Evolutionary conservation across 2,797 vertebrate species (phyloP), one percentile per base, ranked within the genome.

Genomic region (Trachops cirrhosus): DNA sequence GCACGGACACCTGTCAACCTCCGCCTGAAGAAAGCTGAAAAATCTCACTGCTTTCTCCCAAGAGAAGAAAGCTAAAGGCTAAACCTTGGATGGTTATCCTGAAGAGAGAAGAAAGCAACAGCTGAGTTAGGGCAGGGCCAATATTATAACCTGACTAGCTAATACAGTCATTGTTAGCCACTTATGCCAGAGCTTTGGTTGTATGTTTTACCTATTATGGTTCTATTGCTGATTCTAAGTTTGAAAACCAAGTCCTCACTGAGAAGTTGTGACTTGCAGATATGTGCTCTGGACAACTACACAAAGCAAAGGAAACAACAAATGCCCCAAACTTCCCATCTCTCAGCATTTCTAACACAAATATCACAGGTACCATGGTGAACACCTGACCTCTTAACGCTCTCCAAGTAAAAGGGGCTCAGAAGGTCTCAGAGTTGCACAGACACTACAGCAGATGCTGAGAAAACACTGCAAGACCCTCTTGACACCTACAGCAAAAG

Each of bases 331-430:
- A 52, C 32, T 15, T 80, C 64, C 39, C 3, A 77, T 54, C 71
- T 86, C 73, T 91, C 37, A 78, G 59, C 54, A 82, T 85, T 94
- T 92, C 62, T 77, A 79, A 83, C 46, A 79, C 41, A 91, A 92
- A 37, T 50, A 92, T 9, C 82, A 80, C 26, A 59, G 68, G 67
- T 92, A 64, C 68, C 68, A 90, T 10, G 9, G 48, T 39, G 26
- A 80, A 91, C 67, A 48, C 41, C 52, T 92, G 50, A 90, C 41
- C 48, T 62, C 52, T 41, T 84, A 18, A 71, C 26, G 50, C 57
- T 87, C 78, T 85, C 50, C 46, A 89, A 57, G 24, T 24, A 73
- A 73, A 73, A 3, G 21, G 18, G n/a, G 15, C 15, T 39, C 62
- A 48, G 54, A 74, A 32, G 46, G 22, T 57, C 90, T 96, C 34